Evolutionary conservation across 1,140 invertebrate genomes (phyloP).

Genomic region (Euglossa dilemma): DNA sequence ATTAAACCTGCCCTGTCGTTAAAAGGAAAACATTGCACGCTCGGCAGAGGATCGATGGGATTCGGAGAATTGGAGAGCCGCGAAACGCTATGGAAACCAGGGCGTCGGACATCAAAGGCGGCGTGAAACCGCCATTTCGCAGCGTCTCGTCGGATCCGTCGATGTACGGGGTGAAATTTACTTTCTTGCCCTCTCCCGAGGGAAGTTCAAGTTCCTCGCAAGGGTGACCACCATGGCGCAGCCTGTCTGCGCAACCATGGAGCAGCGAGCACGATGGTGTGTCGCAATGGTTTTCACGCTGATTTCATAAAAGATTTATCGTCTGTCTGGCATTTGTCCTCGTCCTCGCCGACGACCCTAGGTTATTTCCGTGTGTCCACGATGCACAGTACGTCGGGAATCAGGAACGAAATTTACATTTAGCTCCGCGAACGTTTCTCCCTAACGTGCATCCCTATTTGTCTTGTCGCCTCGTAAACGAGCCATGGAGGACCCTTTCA

Average conservation of each 20-base stretch:
- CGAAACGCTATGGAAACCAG: neutral
- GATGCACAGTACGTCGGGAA: constrained; percentile 19
- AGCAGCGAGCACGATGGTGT: constrained; percentile 1
- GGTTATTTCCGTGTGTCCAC: constrained; percentile 13
- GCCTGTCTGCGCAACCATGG: constrained; percentile 43
- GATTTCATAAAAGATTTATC: constrained; percentile 36
- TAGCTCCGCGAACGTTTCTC: constrained; percentile 24
- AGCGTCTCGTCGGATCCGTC: constrained; percentile 4
- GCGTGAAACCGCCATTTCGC: constrained; percentile 30
- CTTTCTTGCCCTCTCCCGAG: constrained; percentile 24
- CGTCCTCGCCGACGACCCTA: neutral
- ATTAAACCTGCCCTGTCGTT: neutral
- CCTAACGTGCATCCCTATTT: constrained; percentile 16
- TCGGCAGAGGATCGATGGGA: neutral
- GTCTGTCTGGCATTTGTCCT: constrained; percentile 5
- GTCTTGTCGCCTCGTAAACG: constrained; percentile 52
- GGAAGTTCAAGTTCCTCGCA: constrained; percentile 58
- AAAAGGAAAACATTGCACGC: neutral
- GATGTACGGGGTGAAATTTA: constrained; percentile 23
- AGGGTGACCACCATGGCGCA: constrained; percentile 11
- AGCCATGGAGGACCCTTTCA: constrained; percentile 51
- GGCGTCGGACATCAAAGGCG: constrained; percentile 15
- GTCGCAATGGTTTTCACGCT: constrained; percentile 24
- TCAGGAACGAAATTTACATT: constrained; percentile 62
- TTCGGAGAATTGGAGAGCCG: neutral